These are phyloP conservation scores for Palloptera scutellata DNA, from an alignment of 2,888 invertebrate species.

Conservation along the genomic window DNA sequence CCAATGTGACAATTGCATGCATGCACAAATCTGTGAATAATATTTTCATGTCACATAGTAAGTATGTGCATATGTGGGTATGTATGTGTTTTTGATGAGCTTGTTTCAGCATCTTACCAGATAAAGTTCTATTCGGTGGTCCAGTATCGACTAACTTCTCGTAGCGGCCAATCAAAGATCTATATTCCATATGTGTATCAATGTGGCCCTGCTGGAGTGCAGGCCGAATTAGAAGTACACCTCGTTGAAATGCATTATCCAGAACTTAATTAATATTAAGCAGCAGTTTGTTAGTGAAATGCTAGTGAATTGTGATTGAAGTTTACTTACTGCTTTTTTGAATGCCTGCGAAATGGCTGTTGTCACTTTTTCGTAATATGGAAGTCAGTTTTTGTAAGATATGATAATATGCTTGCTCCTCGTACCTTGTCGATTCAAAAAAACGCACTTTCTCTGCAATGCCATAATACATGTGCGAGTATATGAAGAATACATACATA, in stretches of 20 bases:
- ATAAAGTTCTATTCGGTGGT: slow-evolving; percentile 46
- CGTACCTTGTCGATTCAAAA: slow-evolving; percentile 51
- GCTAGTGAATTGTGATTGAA: not conserved
- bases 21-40: slow-evolving; percentile 46
- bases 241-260: slow-evolving; percentile 48
- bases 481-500: not conserved
- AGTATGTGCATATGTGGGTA: not conserved
- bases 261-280: slow-evolving; percentile 44
- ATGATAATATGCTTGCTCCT: slow-evolving; percentile 50
- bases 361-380: slow-evolving; percentile 29
- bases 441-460: slow-evolving; percentile 52
- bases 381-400: slow-evolving; percentile 45
- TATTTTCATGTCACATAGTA: not conserved
- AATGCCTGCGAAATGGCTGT: slow-evolving; percentile 30
- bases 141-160: slow-evolving; percentile 44
- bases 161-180: slow-evolving; percentile 46
- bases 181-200: slow-evolving; percentile 51
- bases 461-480: not conserved
- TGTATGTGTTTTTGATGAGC: not conserved
- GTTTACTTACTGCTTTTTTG: slow-evolving; percentile 33
- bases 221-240: slow-evolving; percentile 47
- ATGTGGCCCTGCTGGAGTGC: slow-evolving; percentile 46
- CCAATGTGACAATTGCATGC: slow-evolving; percentile 44
- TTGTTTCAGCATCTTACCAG: slow-evolving; percentile 37
- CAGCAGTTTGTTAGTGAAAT: not conserved